Base-by-base conservation (phyloP, 2,888 invertebrate species). In the Drosophila colorata region DNA sequence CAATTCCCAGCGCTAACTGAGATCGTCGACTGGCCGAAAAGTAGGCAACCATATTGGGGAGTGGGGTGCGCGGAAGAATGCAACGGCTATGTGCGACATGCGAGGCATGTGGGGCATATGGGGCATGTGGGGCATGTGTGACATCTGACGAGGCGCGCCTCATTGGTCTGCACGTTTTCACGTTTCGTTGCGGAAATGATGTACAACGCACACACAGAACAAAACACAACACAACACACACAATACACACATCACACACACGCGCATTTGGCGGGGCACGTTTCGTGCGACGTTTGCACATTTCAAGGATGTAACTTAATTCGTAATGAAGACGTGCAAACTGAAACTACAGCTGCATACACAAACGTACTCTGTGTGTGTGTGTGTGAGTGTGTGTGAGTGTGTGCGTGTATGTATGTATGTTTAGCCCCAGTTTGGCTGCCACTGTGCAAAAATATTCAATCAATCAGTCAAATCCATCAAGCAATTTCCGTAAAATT, bases 251-350 rank as follows among this genome's bases (percentile, higher is more conserved):
- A 31, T 18, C 60, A 35, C 4, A 49, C 40, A 55, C 77, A 58
- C 33, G 57, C 60, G 49, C 66, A 64, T 67, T 63, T 59, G 31
- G 74, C 53, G 68, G 56, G 13, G 72, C 85, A 78, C 79, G 78
- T 81, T 82, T 73, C 69, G 73, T 66, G 74, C 86, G 74, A 76
- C 85, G 83, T 84, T 83, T 83, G 83, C 87, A 78, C 83, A 83
- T 87, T 87, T 82, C 74, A 79, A 85, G 87, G 85, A 85, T 87
- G 82, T 82, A 81, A 76, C 79, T 79, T 87, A 78, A 85, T 83
- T 85, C 84, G 84, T 87, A 83, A 83, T 87, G 83, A 81, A 85
- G 82, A 87, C 83, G 85, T 80, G 83, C 80, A 49, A 70, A 56
- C 85, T 49, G 63, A 60, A 63, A 66, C 63, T 61, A 75, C 71